Evolutionary conservation across 2,113 vertebrate genomes (phyloP).

Genomic region (Pontoporia blainvillei): DNA sequence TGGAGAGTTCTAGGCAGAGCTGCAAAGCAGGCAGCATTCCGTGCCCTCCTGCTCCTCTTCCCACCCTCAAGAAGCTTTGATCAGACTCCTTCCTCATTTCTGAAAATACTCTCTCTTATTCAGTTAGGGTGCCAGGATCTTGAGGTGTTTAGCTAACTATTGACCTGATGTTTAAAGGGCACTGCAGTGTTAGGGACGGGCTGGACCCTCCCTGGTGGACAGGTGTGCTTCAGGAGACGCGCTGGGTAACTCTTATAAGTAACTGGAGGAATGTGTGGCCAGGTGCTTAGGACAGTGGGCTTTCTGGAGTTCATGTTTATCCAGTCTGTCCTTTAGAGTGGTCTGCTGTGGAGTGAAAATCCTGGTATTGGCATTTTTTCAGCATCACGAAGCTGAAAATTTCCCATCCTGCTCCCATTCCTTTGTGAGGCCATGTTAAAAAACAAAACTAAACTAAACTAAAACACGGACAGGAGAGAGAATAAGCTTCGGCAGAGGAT

Average conservation of each 20-base stretch:
- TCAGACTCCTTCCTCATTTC: background rate
- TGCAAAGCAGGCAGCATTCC: background rate
- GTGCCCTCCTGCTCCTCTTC: background rate
- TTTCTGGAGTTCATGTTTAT: background rate
- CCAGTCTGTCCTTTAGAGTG: background rate
- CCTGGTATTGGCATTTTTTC: background rate
- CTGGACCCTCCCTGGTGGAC: background rate
- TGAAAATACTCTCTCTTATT: background rate
- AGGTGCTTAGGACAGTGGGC: background rate
- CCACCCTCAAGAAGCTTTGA: background rate
- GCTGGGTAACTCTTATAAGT: background rate
- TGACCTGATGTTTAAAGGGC: background rate
- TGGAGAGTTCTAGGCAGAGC: background rate
- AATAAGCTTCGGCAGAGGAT: background rate
- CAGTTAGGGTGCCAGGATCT: background rate
- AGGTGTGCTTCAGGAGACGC: background rate
- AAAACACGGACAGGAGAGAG: background rate
- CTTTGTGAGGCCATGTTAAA: background rate
- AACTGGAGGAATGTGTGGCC: background rate
- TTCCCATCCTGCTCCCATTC: background rate
- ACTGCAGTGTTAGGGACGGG: background rate
- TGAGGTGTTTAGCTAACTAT: background rate
- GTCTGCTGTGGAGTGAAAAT: background rate
- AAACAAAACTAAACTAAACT: background rate
- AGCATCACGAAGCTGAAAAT: background rate